Evolutionary conservation across 2,797 vertebrate genomes (phyloP).

Genomic region (Helarctos malayanus): DNA sequence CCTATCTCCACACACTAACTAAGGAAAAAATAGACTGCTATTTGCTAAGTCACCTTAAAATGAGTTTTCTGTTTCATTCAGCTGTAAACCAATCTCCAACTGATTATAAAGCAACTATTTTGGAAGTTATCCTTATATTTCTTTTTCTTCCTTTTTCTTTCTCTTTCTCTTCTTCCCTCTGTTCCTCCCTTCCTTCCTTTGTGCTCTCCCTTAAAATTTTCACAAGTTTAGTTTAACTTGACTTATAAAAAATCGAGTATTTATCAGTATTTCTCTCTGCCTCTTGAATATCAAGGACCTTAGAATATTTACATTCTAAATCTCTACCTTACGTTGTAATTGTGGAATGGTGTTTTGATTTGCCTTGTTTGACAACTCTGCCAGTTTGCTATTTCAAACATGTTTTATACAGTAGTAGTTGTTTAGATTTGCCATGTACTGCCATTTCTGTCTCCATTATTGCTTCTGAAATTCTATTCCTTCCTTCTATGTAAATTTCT

Average conservation of each 20-base stretch:
- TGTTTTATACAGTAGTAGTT: not conserved
- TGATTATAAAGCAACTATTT: not conserved
- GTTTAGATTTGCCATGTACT: not conserved
- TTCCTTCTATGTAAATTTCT: not conserved
- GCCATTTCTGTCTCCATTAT: not conserved
- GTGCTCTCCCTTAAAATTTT: not conserved
- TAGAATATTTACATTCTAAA: not conserved
- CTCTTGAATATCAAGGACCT: not conserved
- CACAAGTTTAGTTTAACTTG: not conserved
- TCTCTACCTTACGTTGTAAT: not conserved
- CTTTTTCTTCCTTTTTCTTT: not conserved
- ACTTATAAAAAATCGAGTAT: not conserved
- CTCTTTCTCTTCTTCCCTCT: not conserved
- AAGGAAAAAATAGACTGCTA: not conserved
- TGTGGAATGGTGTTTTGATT: not conserved
- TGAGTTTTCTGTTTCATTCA: not conserved
- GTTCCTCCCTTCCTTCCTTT: not conserved
- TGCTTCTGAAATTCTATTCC: not conserved
- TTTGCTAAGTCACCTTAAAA: not conserved
- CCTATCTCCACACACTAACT: not conserved
- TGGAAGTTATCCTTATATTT: not conserved
- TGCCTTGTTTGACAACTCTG: not conserved
- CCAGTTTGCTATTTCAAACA: not conserved
- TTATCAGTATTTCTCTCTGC: not conserved
- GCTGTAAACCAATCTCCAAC: not conserved